Evolutionary conservation across 2,888 invertebrate genomes (phyloP), one percentile per base, ranked within the genome.

Genomic region (Limenitis camilla): DNA sequence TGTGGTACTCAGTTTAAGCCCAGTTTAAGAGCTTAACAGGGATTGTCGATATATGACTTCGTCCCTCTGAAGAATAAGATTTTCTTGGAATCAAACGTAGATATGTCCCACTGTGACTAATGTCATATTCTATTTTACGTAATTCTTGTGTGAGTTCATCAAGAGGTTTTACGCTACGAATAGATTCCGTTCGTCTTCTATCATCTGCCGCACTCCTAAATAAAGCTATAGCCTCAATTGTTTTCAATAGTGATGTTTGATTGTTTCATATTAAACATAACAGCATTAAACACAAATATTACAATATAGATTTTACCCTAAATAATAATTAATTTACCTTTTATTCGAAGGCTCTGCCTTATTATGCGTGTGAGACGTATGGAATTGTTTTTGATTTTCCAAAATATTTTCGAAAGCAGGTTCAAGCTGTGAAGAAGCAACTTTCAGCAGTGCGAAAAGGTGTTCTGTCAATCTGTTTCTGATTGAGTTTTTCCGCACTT

Each of bases 181-280:
- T 53, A 39, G 50, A 48, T 56, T 62, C 60, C 46, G 57, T 53
- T 50, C 62, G 55, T 51, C 62, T 53, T 46, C 61, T 55, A 40
- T 64, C 61, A 58, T 61, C 63, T 47, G 48, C 49, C 54, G 60
- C 52, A 58, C 58, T 61, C 52, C 64, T 62, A 65, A 61, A 61
- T 57, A 60, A 53, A 55, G 61, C 61, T 51, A 61, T 60, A 60
- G 62, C 60, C 51, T 55, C 54, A 52, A 65, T 65, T 56, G 58
- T 61, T 62, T 63, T 58, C 49, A 60, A 56, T 52, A 61, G 58
- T 55, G 9, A 52, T 46, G 63, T 56, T 55, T 58, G 60, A 59
- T 61, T 38, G 60, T 58, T 60, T 56, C n/a, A n/a, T n/a, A n/a
- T n/a, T 33, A 33, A 33, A 33, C 4, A 33, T 33, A 9, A 33